Conservation (phyloP, 2,797 vertebrate species). For the Sebastes elongatus region DNA sequence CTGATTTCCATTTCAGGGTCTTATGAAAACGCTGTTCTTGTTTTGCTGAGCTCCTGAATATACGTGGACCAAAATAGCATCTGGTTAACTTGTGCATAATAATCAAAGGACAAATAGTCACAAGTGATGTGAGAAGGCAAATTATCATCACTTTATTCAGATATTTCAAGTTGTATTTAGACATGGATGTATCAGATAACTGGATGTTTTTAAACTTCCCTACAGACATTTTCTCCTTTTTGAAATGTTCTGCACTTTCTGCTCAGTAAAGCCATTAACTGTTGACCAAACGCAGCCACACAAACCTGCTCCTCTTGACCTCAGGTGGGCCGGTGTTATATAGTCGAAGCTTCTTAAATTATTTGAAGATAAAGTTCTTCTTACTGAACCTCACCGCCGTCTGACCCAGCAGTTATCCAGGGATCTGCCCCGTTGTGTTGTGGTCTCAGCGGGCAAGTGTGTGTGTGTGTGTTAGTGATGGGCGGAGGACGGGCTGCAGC, state of each 20-base stretch:
- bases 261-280: constrained; percentile 5
- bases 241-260: not conserved
- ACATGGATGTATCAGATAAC: not conserved
- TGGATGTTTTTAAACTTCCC: not conserved
- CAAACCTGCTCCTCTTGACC: not conserved
- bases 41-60: not conserved
- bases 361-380: constrained; percentile 20
- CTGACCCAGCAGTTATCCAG: constrained; percentile 18
- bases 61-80: not conserved
- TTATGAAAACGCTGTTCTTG: not conserved
- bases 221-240: not conserved
- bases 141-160: not conserved
- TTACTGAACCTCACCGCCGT: not conserved
- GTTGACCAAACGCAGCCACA: not conserved
- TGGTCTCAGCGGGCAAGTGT: not conserved
- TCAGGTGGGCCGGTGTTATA: constrained; percentile 16
- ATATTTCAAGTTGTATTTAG: not conserved
- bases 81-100: not conserved
- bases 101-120: not conserved
- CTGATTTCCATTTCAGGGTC: not conserved
- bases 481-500: constrained; percentile 1
- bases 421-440: not conserved
- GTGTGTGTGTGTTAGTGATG: constrained; percentile 9
- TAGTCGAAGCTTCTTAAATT: not conserved
- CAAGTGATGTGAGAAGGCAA: not conserved